A percentile compares a stretch with the other conserved stretches of the same genome.
Evolutionary conservation across 1,140 invertebrate species (phyloP).

Genomic region (Lanistes nyassanus): DNA sequence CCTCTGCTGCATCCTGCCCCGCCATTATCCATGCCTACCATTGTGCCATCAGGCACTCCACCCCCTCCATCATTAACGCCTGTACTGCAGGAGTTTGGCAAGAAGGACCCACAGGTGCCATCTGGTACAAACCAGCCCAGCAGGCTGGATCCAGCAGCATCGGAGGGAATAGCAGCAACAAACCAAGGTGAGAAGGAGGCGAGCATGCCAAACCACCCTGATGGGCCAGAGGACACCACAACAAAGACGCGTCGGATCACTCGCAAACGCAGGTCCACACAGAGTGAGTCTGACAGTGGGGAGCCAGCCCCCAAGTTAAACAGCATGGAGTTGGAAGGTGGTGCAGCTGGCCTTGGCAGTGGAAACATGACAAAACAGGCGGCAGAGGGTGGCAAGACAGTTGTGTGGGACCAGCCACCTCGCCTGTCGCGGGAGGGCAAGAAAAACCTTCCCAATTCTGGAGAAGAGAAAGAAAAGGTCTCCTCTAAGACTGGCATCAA

Average conservation of each 20-base stretch:
- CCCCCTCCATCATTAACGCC: conserved; percentile 16
- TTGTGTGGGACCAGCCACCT: conserved; percentile 8
- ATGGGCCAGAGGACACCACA: not conserved
- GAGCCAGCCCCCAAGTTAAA: conserved; percentile 17
- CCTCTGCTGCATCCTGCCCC: conserved; percentile 18
- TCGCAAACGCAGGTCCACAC: conserved; percentile 33
- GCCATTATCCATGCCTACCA: not conserved
- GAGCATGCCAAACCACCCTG: not conserved
- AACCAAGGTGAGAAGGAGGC: conserved; percentile 1
- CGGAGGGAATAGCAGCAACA: not conserved
- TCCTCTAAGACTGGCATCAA: conserved; percentile 2
- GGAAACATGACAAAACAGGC: not conserved
- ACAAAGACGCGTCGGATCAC: conserved; percentile 13
- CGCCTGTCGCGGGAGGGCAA: conserved; percentile 18
- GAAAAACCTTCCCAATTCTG: not conserved
- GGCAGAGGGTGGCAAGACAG: not conserved
- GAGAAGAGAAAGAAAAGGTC: conserved; percentile 6
- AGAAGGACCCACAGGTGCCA: not conserved
- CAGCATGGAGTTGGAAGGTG: not conserved
- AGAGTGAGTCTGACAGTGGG: conserved; percentile 28
- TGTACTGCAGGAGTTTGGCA: conserved; percentile 7
- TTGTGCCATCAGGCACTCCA: conserved; percentile 12
- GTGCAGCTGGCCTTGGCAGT: not conserved
- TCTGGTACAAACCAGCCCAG: not conserved
- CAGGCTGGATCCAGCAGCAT: not conserved